These are phyloP conservation scores for Lutjanus argentimaculatus DNA, from an alignment of 2,797 vertebrate genomes.

Conservation along the genomic window DNA sequence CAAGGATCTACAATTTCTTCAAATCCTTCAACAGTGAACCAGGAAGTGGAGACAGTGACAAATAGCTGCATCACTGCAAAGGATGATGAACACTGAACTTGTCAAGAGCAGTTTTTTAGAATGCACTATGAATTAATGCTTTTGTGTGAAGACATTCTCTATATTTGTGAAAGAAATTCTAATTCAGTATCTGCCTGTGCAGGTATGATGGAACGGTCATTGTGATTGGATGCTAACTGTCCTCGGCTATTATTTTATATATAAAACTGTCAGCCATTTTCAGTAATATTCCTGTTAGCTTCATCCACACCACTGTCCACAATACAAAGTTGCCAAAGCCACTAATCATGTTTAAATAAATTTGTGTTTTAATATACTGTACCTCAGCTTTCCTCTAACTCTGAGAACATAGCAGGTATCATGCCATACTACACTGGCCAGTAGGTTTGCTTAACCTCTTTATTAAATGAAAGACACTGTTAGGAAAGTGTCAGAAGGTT, in stretches of 20 bases:
- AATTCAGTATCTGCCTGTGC: neutral
- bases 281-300: neutral
- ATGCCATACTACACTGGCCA: no score
- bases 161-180: neutral
- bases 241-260: neutral
- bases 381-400: neutral
- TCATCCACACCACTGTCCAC: neutral
- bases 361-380: neutral
- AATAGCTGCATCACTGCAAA: constrained; percentile 35
- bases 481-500: neutral
- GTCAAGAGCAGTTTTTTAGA: neutral
- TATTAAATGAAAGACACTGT: neutral
- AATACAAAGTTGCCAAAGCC: neutral
- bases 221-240: neutral
- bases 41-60: constrained; percentile 13
- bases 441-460: no score
- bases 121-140: constrained; percentile 1
- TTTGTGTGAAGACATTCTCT: neutral
- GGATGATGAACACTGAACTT: constrained; percentile 3
- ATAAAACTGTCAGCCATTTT: neutral
- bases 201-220: neutral
- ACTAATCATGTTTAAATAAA: constrained; percentile 8
- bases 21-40: constrained; percentile 38
- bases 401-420: neutral
- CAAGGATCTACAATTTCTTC: constrained; percentile 72